Conservation (phyloP, 53 echinoderm and acorn worm genomes). For the Stichopus horrens region DNA sequence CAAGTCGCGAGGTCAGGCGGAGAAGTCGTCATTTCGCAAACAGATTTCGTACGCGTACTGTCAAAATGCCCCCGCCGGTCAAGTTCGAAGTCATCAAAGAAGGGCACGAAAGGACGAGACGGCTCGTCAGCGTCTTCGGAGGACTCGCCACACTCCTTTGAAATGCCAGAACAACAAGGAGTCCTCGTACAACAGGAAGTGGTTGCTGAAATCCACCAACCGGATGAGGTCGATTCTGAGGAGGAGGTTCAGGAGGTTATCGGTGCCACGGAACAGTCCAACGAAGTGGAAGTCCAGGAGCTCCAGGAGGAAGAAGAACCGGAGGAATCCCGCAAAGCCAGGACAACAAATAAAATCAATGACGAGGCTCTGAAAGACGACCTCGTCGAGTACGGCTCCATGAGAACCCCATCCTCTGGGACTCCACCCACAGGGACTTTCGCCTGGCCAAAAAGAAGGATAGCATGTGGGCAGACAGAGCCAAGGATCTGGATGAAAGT, state of each 20-base stretch:
- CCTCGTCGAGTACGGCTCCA: slow-evolving; percentile 53
- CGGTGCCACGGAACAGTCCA: background rate
- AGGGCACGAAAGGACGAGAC: background rate
- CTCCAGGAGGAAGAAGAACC: slow-evolving; percentile 4
- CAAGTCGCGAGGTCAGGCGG: too few relatives aligned
- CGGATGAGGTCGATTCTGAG: background rate
- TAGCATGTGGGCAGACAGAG: slow-evolving; percentile 20
- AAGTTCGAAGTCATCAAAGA: background rate
- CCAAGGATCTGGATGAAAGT: slow-evolving; percentile 24
- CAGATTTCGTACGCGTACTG: background rate
- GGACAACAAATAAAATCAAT: slow-evolving; percentile 33
- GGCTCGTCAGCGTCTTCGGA: too few relatives aligned
- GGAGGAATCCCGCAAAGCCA: slow-evolving; percentile 20
- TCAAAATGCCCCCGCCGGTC: background rate
- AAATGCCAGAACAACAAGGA: background rate
- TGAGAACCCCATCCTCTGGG: slow-evolving; percentile 50
- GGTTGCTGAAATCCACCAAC: background rate
- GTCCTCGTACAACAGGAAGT: background rate
- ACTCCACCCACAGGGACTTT: slow-evolving; percentile 35
- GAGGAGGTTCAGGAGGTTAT: background rate
- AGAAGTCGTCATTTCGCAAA: too few relatives aligned
- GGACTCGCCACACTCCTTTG: background rate
- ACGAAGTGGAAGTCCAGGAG: background rate
- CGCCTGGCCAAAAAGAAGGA: slow-evolving; percentile 38
- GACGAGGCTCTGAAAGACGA: slow-evolving; percentile 48